Conservation (phyloP, 2,113 vertebrate genomes). For the Circaetus cinerascens region DNA sequence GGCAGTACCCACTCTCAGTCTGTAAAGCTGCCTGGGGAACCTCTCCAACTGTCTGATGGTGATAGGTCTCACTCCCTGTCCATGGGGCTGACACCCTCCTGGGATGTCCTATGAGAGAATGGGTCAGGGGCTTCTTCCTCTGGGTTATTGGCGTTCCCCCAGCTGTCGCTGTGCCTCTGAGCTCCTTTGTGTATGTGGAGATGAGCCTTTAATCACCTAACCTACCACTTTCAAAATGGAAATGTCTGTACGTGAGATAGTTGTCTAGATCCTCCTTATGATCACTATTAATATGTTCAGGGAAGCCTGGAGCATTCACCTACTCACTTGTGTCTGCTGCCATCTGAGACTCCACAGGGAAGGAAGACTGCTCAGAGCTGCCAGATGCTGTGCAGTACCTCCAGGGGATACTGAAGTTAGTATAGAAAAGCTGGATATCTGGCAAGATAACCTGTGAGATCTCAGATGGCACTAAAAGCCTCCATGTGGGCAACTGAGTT, state of each 20-base stretch:
- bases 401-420: not conserved
- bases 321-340: not conserved
- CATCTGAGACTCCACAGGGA: not conserved
- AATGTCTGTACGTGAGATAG: not conserved
- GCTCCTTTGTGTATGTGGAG: not conserved
- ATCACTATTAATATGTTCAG: not conserved
- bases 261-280: not conserved
- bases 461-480: not conserved
- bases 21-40: not conserved
- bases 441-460: not conserved
- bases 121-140: not conserved
- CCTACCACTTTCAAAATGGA: not conserved
- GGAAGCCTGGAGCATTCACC: not conserved
- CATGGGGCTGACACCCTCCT: not conserved
- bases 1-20: not conserved
- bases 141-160: not conserved
- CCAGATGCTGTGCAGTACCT: not conserved
- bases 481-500: not conserved
- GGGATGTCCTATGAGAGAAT: not conserved
- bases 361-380: not conserved
- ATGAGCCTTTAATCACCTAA: not conserved
- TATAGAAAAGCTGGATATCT: not conserved
- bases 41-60: not conserved
- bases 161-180: not conserved
- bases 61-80: not conserved